Conservation (phyloP, 64 coral and sea anemone genomes). For the Pocillopora damicornis region DNA sequence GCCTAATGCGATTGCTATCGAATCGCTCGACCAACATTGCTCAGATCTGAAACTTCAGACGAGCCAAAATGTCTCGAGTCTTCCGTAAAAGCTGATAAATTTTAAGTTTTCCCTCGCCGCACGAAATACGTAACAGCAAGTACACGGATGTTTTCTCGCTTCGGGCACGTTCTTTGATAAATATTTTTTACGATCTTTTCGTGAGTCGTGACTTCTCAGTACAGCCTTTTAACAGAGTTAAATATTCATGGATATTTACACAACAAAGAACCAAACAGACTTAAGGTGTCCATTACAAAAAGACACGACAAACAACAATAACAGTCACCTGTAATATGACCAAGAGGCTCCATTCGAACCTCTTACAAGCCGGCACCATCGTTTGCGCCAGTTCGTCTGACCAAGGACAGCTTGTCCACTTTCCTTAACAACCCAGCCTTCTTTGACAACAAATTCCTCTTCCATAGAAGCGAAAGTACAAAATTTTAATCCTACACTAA, state of each 20-base stretch:
- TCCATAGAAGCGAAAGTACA: not conserved
- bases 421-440: constrained; percentile 95
- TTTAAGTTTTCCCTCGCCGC: not conserved
- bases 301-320: not conserved
- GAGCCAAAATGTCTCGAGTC: not conserved
- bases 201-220: constrained; percentile 6
- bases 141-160: not conserved
- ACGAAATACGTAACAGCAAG: not conserved
- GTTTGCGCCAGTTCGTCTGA: constrained; percentile 85
- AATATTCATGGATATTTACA: constrained; percentile 7
- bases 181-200: not conserved
- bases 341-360: constrained; percentile 38
- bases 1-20: constrained; percentile 12
- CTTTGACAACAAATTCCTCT: constrained; percentile 64
- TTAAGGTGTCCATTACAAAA: not conserved
- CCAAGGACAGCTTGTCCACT: constrained; percentile 88
- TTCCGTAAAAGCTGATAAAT: not conserved
- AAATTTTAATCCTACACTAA: not conserved
- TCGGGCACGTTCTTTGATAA: not conserved
- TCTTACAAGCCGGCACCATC: constrained; percentile 73
- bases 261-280: not conserved
- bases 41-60: not conserved
- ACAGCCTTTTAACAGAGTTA: not conserved
- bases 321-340: constrained; percentile 84
- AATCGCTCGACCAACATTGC: constrained; percentile 1